Conservation (phyloP, 2,888 invertebrate genomes). For the Stomorhina lunata region DNA sequence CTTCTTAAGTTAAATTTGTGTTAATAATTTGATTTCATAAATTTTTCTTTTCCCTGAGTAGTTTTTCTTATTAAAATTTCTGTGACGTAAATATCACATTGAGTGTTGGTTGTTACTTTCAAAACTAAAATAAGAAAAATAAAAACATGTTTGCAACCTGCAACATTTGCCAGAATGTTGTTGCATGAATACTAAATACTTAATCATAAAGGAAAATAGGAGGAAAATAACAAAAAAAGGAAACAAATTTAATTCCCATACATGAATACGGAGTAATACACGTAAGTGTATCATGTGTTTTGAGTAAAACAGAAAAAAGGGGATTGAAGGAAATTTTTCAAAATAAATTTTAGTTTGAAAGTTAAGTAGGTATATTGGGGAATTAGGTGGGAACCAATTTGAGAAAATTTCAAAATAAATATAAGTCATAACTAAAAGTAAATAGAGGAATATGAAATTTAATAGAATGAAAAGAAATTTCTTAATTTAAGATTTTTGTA, state of each 20-base stretch:
- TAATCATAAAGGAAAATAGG: not conserved
- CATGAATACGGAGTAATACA: not conserved
- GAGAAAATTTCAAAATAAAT: no score
- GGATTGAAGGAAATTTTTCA: no score
- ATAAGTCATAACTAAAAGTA: no score
- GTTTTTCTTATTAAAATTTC: conserved; percentile 13
- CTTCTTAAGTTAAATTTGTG: not conserved
- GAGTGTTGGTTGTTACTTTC: not conserved
- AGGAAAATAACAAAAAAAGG: not conserved
- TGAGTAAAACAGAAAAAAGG: no score
- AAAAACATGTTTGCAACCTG: conserved; percentile 26
- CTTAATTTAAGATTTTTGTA: no score
- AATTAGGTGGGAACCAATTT: no score
- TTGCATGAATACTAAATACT: conserved; percentile 45
- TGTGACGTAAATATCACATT: not conserved
- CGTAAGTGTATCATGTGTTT: not conserved
- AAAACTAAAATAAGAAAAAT: not conserved
- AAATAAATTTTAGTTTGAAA: no score
- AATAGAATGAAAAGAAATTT: no score
- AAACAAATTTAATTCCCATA: not conserved
- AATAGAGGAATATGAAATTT: no score
- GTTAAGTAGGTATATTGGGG: no score
- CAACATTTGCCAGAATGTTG: conserved; percentile 34
- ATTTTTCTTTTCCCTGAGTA: not conserved
- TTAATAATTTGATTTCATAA: not conserved